These are phyloP conservation scores for Cryptocephalus primarius DNA, from an alignment of 2,888 invertebrate species.

Conservation along the genomic window DNA sequence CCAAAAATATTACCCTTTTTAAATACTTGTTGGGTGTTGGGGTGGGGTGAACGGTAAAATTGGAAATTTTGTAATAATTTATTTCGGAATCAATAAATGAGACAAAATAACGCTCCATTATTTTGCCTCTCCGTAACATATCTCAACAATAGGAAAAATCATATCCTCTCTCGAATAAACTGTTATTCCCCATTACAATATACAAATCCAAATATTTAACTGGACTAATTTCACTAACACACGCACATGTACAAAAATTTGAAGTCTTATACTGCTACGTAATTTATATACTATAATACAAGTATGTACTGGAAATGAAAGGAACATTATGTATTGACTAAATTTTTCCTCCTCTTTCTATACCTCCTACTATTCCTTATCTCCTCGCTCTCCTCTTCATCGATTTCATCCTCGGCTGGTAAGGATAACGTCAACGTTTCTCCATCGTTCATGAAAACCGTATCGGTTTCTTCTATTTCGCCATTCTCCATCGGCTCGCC, in stretches of 20 bases:
- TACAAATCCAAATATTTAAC: too few species aligned
- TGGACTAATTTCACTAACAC: background rate
- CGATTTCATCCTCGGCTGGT: constrained; percentile 7
- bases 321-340: constrained; percentile 7
- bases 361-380: constrained; percentile 12
- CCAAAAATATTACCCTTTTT: constrained; percentile 33
- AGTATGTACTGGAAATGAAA: background rate
- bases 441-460: constrained; percentile 2
- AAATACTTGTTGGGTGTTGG: too few species aligned
- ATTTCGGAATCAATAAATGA: too few species aligned
- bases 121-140: too few species aligned
- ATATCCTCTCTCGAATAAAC: too few species aligned
- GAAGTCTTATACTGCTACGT: constrained; percentile 3
- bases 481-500: constrained; percentile 22
- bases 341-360: constrained; percentile 19
- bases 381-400: constrained; percentile 11
- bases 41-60: too few species aligned
- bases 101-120: too few species aligned
- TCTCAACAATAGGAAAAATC: too few species aligned
- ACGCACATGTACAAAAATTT: constrained; percentile 1
- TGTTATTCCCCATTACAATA: too few species aligned
- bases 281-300: constrained; percentile 1
- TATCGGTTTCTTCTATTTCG: constrained; percentile 3
- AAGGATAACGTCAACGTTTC: background rate
- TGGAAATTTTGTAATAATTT: too few species aligned